Percentiles rank a stretch among this genome's conserved stretches.
Conservation (phyloP, 1,140 invertebrate species). For the Heliconius eleuchia region DNA sequence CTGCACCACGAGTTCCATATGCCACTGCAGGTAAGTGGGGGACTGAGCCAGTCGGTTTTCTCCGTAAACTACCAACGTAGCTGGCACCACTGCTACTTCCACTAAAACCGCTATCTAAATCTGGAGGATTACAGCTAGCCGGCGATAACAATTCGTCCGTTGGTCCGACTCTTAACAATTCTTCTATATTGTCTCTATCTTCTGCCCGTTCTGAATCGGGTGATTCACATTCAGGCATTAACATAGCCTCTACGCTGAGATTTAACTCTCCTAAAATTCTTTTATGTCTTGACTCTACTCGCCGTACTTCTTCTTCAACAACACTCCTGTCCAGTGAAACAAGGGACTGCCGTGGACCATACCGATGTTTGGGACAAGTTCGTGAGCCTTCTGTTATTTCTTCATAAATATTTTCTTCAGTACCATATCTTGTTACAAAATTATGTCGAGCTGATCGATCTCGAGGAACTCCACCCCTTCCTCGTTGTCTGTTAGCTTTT, state of each 20-base stretch:
- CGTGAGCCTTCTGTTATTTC: constrained; percentile 87
- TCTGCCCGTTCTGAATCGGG: constrained; percentile 77
- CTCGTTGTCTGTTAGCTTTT: constrained; percentile 67
- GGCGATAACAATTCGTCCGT: constrained; percentile 88
- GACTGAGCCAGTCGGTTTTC: constrained; percentile 80
- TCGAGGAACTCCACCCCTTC: constrained; percentile 72
- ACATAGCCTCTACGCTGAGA: constrained; percentile 92
- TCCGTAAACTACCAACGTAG: constrained; percentile 85
- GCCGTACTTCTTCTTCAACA: constrained; percentile 90
- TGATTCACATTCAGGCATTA: constrained; percentile 86
- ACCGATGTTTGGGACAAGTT: constrained; percentile 79
- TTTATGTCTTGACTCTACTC: constrained; percentile 89
- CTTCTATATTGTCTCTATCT: constrained; percentile 83
- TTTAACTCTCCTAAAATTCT: constrained; percentile 92
- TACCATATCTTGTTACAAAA: constrained; percentile 89
- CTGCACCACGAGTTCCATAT: constrained; percentile 74
- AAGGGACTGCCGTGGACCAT: constrained; percentile 77
- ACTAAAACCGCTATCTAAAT: constrained; percentile 90
- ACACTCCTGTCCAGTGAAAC: constrained; percentile 85
- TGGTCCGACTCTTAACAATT: constrained; percentile 85
- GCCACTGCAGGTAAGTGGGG: constrained; percentile 79
- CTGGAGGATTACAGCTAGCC: constrained; percentile 84
- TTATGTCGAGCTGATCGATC: constrained; percentile 82
- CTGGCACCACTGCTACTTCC: constrained; percentile 90
- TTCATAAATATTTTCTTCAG: constrained; percentile 94